Base-by-base conservation (phyloP, 2,797 vertebrate species). In the Echeneis naucrates region DNA sequence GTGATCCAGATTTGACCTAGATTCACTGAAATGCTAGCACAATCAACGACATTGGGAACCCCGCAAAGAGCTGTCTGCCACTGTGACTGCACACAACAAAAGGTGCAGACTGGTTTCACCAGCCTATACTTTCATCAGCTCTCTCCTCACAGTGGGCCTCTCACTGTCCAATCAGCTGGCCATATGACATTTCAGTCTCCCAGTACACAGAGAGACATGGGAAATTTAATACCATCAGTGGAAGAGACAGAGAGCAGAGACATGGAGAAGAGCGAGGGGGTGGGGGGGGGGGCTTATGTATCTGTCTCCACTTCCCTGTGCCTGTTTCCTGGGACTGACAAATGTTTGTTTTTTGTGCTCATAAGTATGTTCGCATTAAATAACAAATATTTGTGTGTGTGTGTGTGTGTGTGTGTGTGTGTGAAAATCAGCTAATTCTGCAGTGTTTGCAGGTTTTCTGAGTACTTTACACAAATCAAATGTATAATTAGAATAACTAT, bases 1-100 rank as follows among this genome's bases (percentile, higher is more conserved):
- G 58, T 40, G 57, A 57, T 80, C 53, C 79, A 78, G 74, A 69
- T 47, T 33, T 89, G 87, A 91, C 89, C 86, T 85, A 92, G 78
- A 89, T 88, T 85, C 68, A 67, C 40, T 59, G 27, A 73, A 58
- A 77, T 42, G 44, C 37, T 69, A 68, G 60, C 57, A 83, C 80
- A 88, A 79, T 68, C 53, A 74, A 67, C 26, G 54, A 24, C 66
- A 72, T 26, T 62, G 61, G 87, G 73, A 76, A 76, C 72, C 65
- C 56, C 2, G 27, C 8, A 67, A 42, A 72, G 81, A 73, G 84
- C 68, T 68, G 78, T 50, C 85, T 68, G 42, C 58, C 66, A 35
- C 68, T 14, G 50, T 67, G 80, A 68, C 81, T 78, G 70, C 62
- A 45, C 67, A 78, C 21, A 78, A 76, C 61, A 63, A 65, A 53